phyloP scores from a whole-genome alignment of 2,797 vertebrate genomes.

The Kryptolebias ocellatus region DNA sequence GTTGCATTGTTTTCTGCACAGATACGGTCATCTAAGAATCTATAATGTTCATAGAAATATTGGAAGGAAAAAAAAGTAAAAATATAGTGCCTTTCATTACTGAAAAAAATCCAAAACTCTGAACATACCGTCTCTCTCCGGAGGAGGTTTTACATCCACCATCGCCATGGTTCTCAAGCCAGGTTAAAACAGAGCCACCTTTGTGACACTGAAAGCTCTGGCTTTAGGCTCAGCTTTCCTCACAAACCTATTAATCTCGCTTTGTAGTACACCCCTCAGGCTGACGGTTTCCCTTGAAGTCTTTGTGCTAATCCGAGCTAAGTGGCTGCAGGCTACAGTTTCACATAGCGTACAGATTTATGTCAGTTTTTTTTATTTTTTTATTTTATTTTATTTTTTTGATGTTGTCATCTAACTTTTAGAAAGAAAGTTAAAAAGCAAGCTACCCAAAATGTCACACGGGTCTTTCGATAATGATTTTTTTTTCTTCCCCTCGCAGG shows the following conservation, averaged over 20 bases:
- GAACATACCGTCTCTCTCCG: neutral
- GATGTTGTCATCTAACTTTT: slow-evolving; percentile 29
- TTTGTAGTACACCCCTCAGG: slow-evolving; percentile 21
- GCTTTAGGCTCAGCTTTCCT: slow-evolving; percentile 14
- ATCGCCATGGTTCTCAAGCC: neutral
- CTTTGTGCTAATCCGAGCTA: slow-evolving; percentile 26
- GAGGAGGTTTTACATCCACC: neutral
- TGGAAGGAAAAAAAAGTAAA: neutral
- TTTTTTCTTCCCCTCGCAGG: neutral
- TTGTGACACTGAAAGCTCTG: slow-evolving; percentile 21
- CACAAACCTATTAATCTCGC: slow-evolving; percentile 22
- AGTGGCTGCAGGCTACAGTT: slow-evolving; percentile 26
- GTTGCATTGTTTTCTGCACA: too few species aligned
- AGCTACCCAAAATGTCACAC: slow-evolving; percentile 19
- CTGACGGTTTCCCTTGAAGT: slow-evolving; percentile 15
- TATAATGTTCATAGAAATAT: neutral
- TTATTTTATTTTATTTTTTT: neutral
- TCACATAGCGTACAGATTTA: slow-evolving; percentile 21
- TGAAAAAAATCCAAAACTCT: neutral
- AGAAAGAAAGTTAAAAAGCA: slow-evolving; percentile 4
- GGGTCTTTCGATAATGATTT: slow-evolving; percentile 14
- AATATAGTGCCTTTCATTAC: neutral
- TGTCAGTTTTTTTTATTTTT: neutral
- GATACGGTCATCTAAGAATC: neutral
- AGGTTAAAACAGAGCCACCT: slow-evolving; percentile 27